phyloP scores from a whole-genome alignment of 1,140 invertebrate genomes.

The Brachionus calyciflorus region DNA sequence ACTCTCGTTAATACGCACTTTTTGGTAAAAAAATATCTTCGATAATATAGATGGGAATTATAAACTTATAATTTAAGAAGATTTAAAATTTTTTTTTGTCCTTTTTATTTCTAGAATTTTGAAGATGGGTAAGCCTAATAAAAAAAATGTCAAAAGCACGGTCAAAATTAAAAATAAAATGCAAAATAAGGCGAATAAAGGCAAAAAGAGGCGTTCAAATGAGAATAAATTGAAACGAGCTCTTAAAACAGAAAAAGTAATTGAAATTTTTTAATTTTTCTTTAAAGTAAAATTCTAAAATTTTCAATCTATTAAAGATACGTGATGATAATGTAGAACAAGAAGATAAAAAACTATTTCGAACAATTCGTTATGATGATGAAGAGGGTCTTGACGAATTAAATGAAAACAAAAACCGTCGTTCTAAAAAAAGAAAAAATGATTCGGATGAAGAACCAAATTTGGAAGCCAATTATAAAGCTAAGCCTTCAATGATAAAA shows the following conservation, averaged over 20 bases:
- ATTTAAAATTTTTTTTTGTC: not conserved
- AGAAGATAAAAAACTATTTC: constrained; percentile 24
- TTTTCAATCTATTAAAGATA: not conserved
- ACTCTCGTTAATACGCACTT: no score
- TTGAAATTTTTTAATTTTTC: not conserved
- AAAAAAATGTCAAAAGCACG: constrained; percentile 34
- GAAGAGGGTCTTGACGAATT: constrained; percentile 10
- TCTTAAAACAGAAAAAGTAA: not conserved
- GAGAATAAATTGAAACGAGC: constrained; percentile 17
- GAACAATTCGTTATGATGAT: not conserved
- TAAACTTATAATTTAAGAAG: no score
- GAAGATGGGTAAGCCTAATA: constrained; percentile 24
- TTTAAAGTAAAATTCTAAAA: not conserved
- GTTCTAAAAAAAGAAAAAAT: not conserved
- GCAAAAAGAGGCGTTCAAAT: not conserved
- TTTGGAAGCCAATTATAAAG: not conserved
- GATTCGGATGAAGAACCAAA: not conserved
- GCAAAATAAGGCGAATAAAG: constrained; percentile 7
- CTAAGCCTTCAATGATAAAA: not conserved
- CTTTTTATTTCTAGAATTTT: not conserved
- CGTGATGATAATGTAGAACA: not conserved
- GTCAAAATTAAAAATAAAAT: constrained; percentile 31
- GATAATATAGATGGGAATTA: no score
- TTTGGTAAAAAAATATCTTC: no score
- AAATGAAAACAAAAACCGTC: not conserved